A percentile compares a stretch with the other conserved stretches of the same genome.
phyloP scores from a whole-genome alignment of 2,888 invertebrate species.

The Stegana nigrithorax region DNA sequence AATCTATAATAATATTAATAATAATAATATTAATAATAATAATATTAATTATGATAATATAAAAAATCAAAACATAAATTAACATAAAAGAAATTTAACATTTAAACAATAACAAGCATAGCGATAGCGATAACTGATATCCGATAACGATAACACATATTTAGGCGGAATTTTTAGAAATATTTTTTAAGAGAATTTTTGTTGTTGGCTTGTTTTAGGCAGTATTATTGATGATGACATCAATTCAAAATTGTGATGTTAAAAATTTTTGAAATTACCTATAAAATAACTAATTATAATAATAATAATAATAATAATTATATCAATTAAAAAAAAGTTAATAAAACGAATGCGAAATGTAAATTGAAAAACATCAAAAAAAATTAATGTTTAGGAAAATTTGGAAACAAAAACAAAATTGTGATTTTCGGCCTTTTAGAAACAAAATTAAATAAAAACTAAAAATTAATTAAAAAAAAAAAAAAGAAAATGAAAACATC shows the following conservation, averaged over 20 bases:
- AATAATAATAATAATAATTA: slow-evolving; percentile 30
- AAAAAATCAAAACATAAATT: background rate
- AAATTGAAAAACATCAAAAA: slow-evolving; percentile 57
- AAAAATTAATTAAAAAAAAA: background rate
- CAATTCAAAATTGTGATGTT: slow-evolving; percentile 63
- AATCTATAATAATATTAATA: slow-evolving; percentile 34
- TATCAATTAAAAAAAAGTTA: slow-evolving; percentile 28
- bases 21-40: slow-evolving; percentile 14
- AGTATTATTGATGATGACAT: slow-evolving; percentile 56
- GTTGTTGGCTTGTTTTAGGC: slow-evolving; percentile 53
- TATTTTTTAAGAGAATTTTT: slow-evolving; percentile 38
- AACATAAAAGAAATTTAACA: background rate
- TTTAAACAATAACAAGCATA: background rate
- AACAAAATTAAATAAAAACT: slow-evolving; percentile 51
- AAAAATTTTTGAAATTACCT: slow-evolving; percentile 41
- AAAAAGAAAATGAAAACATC: slow-evolving; percentile 27
- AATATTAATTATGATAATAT: background rate
- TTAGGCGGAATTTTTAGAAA: slow-evolving; percentile 19
- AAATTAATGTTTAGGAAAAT: background rate
- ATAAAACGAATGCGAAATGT: slow-evolving; percentile 48
- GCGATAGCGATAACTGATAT: background rate
- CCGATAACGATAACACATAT: background rate
- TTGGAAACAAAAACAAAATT: slow-evolving; percentile 56
- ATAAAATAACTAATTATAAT: slow-evolving; percentile 25
- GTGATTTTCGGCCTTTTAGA: slow-evolving; percentile 66